Conservation (phyloP, 2,888 invertebrate species). For the Molorchus minor region DNA sequence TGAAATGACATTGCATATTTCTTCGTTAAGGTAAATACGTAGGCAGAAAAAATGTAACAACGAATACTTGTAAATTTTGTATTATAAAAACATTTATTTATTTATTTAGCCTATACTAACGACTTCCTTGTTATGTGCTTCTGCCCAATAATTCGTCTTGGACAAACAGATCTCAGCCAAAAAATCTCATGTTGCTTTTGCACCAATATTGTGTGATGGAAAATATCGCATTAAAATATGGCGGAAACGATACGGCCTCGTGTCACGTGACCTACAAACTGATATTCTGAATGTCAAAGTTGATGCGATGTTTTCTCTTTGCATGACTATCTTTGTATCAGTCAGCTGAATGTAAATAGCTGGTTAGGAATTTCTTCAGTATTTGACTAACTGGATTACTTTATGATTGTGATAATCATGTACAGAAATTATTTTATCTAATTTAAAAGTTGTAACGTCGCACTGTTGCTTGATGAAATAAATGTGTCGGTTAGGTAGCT, state of each 20-base stretch:
- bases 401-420: conserved; percentile 46
- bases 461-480: conserved; percentile 35
- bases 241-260: conserved; percentile 23
- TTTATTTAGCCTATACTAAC: conserved; percentile 34
- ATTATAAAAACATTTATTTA: conserved; percentile 37
- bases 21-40: conserved; percentile 10
- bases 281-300: conserved; percentile 40
- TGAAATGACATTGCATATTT: conserved; percentile 11
- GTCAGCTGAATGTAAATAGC: conserved; percentile 25
- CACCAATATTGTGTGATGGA: conserved; percentile 24
- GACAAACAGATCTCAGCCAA: conserved; percentile 53
- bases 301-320: conserved; percentile 45
- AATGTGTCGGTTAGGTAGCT: conserved; percentile 31
- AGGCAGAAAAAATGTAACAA: conserved; percentile 30
- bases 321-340: conserved; percentile 40
- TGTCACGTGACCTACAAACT: conserved; percentile 38
- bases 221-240: conserved; percentile 35
- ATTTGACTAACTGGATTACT: conserved; percentile 36
- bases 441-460: conserved; percentile 34
- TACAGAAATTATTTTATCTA: conserved; percentile 39
- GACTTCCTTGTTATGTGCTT: conserved; percentile 37
- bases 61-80: conserved; percentile 43
- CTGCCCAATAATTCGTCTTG: conserved; percentile 42
- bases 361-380: conserved; percentile 30
- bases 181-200: conserved; percentile 32